Evolutionary conservation across 2,113 vertebrate genomes (phyloP).

Genomic region (Morone chrysops): DNA sequence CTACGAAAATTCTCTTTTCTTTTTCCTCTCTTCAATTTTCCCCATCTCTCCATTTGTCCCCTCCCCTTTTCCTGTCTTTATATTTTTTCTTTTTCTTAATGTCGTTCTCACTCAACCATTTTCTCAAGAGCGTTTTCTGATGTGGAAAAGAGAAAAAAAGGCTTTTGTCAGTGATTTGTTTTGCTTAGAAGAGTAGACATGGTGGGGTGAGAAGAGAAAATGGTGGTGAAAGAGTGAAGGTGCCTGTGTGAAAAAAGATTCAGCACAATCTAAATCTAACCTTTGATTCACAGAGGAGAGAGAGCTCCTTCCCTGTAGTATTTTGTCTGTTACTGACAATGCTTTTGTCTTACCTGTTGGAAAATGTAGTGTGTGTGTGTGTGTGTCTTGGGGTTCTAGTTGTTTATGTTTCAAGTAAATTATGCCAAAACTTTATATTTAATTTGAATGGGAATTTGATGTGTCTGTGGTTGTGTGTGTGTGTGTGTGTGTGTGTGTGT

Average conservation of each 20-base stretch:
- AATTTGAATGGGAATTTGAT: constrained; percentile 21
- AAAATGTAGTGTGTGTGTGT: neutral
- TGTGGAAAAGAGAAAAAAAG: neutral
- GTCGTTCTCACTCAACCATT: neutral
- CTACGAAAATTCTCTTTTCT: neutral
- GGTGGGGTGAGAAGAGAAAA: neutral
- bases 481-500: neutral
- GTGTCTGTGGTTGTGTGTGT: constrained; percentile 2
- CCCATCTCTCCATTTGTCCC: neutral
- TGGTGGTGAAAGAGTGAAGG: neutral
- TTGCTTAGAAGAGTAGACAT: neutral
- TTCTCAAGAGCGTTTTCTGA: neutral
- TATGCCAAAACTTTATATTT: constrained; percentile 13
- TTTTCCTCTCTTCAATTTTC: too few relatives aligned
- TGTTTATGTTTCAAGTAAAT: neutral
- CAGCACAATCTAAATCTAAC: neutral
- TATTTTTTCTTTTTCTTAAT: too few relatives aligned
- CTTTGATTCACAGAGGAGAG: neutral
- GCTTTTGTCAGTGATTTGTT: neutral
- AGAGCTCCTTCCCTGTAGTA: neutral
- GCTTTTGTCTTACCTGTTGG: neutral
- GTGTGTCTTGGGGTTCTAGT: neutral
- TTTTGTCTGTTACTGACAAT: neutral
- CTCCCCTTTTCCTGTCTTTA: neutral
- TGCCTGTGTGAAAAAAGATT: neutral